Base-by-base conservation (phyloP, 1,140 invertebrate genomes). In the Psix sp. region DNA sequence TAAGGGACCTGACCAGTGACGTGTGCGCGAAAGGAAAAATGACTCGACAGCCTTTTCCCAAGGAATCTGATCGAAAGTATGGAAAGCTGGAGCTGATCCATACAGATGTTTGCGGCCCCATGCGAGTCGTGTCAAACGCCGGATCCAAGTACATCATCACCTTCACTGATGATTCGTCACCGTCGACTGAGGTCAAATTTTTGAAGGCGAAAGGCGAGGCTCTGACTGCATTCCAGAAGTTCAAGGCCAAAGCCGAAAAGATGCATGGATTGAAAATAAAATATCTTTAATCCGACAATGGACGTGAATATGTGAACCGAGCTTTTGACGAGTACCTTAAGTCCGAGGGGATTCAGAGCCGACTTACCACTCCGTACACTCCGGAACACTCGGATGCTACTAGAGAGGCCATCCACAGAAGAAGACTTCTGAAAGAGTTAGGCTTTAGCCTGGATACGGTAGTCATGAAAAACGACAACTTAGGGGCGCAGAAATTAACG, bases 331-430 rank as follows among this genome's bases (percentile, higher is more conserved):
- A 35, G 0, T 68, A 56, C n/a, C n/a, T n/a, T n/a, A n/a, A n/a
- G n/a, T n/a, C n/a, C n/a, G n/a, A n/a, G n/a, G n/a, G n/a, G n/a
- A 74, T 79, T 18, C 21, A 56, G 9, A 51, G 51, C 31, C 77
- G 42, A 57, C 31, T 52, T 9, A 78, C 81, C 0, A 66, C 75
- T 6, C 56, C 76, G 0, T 80, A 83, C 59, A 82, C 77, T 35
- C 78, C 80, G 2, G 62, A 86, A 56, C 67, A 80, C 26, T 42
- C 74, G 1, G 74, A 77, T 52, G 82, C 74, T 17, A 52, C 52
- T 29, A 82, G 77, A 24, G 77, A 77, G 45, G 52, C 57, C 14
- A 24, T 76, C 0, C n/a, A 46, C 14, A 46, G 11, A 9, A 16
- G 9, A 4, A 17, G 10, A 7, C 16, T 39, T 5, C 10, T 39